These are phyloP conservation scores for Fistularia tabacaria DNA, from an alignment of 2,797 vertebrate species.

Conservation along the genomic window DNA sequence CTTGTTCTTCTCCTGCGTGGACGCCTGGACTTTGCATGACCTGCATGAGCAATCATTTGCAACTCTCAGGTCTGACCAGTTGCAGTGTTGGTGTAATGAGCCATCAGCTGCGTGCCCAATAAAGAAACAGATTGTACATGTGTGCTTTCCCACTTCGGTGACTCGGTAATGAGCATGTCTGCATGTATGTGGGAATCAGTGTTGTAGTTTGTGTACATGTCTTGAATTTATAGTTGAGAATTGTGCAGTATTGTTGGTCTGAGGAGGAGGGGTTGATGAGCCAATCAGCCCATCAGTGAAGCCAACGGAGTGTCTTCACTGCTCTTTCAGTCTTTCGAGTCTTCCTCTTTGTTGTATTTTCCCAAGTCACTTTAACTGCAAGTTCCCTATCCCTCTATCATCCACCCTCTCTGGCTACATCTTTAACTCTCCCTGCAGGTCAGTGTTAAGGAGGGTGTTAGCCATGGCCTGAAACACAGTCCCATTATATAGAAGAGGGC, in stretches of 20 bases:
- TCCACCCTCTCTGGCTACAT: conserved; percentile 18
- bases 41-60: conserved; percentile 28
- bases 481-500: conserved; percentile 34
- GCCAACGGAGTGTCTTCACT: conserved; percentile 41
- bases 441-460: conserved; percentile 66
- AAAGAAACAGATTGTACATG: conserved; percentile 55
- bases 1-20: neutral
- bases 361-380: conserved; percentile 13
- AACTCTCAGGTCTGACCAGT: conserved; percentile 41
- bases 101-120: conserved; percentile 58
- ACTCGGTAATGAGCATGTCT: conserved; percentile 59
- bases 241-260: conserved; percentile 11
- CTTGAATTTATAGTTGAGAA: conserved; percentile 22
- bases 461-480: conserved; percentile 57
- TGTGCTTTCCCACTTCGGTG: conserved; percentile 48
- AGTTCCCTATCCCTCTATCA: conserved; percentile 11
- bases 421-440: conserved; percentile 52
- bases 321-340: conserved; percentile 40
- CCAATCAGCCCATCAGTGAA: conserved; percentile 50
- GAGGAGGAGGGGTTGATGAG: conserved; percentile 57
- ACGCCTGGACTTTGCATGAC: conserved; percentile 25
- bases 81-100: conserved; percentile 63
- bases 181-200: conserved; percentile 34
- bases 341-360: conserved; percentile 7
- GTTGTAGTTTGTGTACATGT: conserved; percentile 4